phyloP scores from a whole-genome alignment of 1,140 invertebrate genomes.

The Lepidurus apus region DNA sequence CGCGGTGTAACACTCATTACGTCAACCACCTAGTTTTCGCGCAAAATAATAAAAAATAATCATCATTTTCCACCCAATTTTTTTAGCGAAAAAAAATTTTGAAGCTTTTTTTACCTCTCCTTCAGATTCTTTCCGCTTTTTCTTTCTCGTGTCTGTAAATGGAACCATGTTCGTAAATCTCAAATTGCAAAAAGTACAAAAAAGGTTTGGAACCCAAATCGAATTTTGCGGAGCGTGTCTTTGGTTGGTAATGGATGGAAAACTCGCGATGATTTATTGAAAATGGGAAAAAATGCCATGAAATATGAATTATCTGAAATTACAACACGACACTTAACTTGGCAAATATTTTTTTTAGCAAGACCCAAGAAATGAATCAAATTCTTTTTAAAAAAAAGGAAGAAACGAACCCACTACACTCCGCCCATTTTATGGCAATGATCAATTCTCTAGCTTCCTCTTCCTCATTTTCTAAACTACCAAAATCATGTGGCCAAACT shows the following conservation, averaged over 20 bases:
- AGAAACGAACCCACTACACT: not conserved
- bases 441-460: not conserved
- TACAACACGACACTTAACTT: conserved; percentile 18
- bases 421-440: conserved; percentile 2
- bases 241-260: not conserved
- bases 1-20: conserved; percentile 32
- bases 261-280: conserved; percentile 11
- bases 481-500: not conserved
- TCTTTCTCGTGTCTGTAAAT: conserved; percentile 22
- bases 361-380: too few relatives aligned
- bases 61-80: not conserved
- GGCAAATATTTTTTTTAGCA: not conserved
- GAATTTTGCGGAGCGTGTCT: not conserved
- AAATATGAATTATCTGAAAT: not conserved
- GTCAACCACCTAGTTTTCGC: conserved; percentile 23
- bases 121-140: conserved; percentile 34
- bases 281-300: not conserved
- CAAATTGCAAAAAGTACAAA: not conserved
- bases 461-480: not conserved
- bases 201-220: not conserved
- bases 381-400: too few relatives aligned
- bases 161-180: not conserved
- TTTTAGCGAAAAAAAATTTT: not conserved
- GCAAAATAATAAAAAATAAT: not conserved
- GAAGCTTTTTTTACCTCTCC: conserved; percentile 29